Evolutionary conservation across 2,113 vertebrate species (phyloP).

Genomic region (Eurystomus gularis): DNA sequence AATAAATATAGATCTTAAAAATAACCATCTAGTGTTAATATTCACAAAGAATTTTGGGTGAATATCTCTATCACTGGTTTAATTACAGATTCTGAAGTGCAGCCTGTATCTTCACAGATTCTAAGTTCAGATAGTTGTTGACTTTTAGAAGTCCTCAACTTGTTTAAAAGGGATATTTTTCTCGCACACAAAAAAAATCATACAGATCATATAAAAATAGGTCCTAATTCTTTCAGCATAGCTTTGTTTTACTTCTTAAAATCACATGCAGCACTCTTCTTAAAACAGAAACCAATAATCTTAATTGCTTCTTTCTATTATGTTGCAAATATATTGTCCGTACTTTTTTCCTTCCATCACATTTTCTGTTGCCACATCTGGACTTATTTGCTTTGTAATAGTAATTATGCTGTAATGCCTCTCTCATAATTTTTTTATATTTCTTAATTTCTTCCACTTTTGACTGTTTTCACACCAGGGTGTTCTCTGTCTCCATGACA

Average conservation of each 20-base stretch:
- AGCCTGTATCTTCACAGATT: background rate
- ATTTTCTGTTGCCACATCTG: background rate
- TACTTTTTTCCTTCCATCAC: background rate
- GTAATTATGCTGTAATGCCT: background rate
- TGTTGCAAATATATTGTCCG: background rate
- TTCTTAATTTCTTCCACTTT: background rate
- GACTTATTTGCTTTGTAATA: background rate
- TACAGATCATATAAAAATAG: background rate
- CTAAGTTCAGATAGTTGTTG: background rate
- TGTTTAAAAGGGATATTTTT: background rate
- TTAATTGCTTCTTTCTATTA: background rate
- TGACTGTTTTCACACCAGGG: background rate
- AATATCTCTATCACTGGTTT: background rate
- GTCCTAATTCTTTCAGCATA: background rate
- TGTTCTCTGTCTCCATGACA: background rate
- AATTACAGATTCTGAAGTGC: background rate
- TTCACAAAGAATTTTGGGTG: background rate
- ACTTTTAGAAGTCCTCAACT: background rate
- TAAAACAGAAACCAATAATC: background rate
- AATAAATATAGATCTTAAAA: background rate
- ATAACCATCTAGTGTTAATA: background rate
- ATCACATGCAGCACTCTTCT: background rate
- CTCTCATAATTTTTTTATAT: background rate
- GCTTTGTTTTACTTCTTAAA: background rate
- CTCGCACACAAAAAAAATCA: background rate